Percentiles rank a stretch among this genome's conserved stretches.
These are phyloP conservation scores for Hylyphantes graminicola DNA, from an alignment of 1,140 invertebrate genomes.

Conservation along the genomic window DNA sequence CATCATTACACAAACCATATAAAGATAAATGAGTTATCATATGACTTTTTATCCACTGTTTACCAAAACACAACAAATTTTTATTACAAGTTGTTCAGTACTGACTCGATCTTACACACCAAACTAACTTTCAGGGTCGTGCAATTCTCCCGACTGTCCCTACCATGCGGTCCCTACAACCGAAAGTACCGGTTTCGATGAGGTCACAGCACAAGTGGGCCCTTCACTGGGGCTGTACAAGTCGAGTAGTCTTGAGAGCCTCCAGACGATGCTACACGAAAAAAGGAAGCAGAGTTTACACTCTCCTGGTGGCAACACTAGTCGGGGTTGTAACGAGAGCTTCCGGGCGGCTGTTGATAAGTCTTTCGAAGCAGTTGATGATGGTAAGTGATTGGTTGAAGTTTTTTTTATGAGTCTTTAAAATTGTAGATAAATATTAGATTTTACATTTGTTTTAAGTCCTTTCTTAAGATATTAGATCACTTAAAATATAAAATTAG, in stretches of 20 bases:
- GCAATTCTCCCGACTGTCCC: conserved; percentile 60
- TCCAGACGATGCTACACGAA: conserved; percentile 88
- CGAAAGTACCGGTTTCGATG: conserved; percentile 19
- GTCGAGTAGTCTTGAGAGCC: conserved; percentile 87
- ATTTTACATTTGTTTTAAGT: too few species aligned
- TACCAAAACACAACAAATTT: too few species aligned
- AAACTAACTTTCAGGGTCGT: conserved; percentile 37
- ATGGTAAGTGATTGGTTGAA: background rate
- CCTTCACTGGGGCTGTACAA: conserved; percentile 85
- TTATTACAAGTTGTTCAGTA: too few species aligned
- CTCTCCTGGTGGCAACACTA: conserved; percentile 71
- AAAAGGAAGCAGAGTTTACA: conserved; percentile 68
- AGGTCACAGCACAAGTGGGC: conserved; percentile 70
- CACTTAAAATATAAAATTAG: too few species aligned
- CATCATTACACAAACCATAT: too few species aligned
- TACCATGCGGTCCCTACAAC: conserved; percentile 58
- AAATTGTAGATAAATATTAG: too few species aligned
- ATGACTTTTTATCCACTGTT: too few species aligned
- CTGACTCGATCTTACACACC: background rate
- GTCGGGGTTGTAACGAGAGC: conserved; percentile 81
- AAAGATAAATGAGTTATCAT: too few species aligned
- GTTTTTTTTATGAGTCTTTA: too few species aligned
- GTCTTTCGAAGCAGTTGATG: conserved; percentile 73
- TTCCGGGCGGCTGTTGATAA: conserved; percentile 81
- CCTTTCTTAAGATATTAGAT: too few species aligned